Evolutionary conservation across 2,888 invertebrate species (phyloP), one percentile per base, ranked within the genome.

Genomic region (Steinernema hermaphroditum): DNA sequence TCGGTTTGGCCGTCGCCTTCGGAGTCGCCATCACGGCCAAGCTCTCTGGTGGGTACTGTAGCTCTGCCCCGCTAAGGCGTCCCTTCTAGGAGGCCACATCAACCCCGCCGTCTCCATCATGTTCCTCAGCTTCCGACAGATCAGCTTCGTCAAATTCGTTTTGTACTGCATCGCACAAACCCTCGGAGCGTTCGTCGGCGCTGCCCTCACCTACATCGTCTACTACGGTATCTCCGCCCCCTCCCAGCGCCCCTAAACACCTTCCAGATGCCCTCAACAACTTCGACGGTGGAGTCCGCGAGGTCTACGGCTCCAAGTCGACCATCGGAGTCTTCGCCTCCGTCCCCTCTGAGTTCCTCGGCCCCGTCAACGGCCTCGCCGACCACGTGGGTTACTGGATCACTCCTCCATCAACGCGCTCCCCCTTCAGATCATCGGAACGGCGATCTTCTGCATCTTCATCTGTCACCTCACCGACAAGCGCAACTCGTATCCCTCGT

Each of bases 261-360:
- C 1, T n/a, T 14, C 37, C 43, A 78, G 85, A 86, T 70, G 86
- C 85, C 68, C 83, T 89, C 71, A 83, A 85, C 71, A 76, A 82
- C 41, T 88, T 84, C 82, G 88, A 88, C 75, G 86, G 85, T 34
- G 89, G 89, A 8, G 81, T 74, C 2, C 83, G 88, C 32, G 75
- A 76, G 70, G 82, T 76, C 77, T 74, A 68, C 70, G 85, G 85
- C 54, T 73, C 80, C 2, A 81, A 85, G n/a, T 87, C 85, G n/a
- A 90, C 90, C 0, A 90, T 90, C 0, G 89, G 89, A n/a, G 90
- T 90, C 73, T 90, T 89, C 83, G 87, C 89, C 37, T 90, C 90
- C 0, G 90, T 89, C 77, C 89, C 90, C 1, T 86, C 87, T 41
- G 77, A 83, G 1, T 88, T 87, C 76, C 86, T 90, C 16, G 84